These are phyloP conservation scores for Cabera pusaria DNA, from an alignment of 2,888 invertebrate species.

Conservation along the genomic window DNA sequence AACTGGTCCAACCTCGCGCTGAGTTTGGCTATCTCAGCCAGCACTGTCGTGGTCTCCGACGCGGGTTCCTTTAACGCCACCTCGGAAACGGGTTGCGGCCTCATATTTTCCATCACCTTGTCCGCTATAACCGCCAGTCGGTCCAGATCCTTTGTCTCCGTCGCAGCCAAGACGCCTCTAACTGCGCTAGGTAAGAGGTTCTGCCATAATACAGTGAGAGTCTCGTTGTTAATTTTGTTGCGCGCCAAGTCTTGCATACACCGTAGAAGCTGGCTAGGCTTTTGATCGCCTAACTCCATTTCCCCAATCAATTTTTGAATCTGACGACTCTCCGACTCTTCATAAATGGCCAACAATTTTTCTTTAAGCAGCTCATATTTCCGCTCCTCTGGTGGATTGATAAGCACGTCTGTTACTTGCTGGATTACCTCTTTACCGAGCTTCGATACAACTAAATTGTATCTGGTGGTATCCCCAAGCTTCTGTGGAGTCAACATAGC, in stretches of 20 bases:
- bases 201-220: constrained; percentile 15
- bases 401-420: constrained; percentile 31
- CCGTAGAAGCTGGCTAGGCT: constrained; percentile 24
- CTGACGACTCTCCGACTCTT: constrained; percentile 18
- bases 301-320: constrained; percentile 23
- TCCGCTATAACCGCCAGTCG: constrained; percentile 5
- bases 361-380: constrained; percentile 25
- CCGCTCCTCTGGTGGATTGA: constrained; percentile 16
- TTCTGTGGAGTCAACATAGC: constrained; percentile 22
- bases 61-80: not conserved
- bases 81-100: not conserved
- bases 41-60: not conserved
- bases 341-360: constrained; percentile 12
- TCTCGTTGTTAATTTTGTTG: constrained; percentile 14
- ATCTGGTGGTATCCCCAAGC: constrained; percentile 22
- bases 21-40: constrained; percentile 4
- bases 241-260: constrained; percentile 22
- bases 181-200: constrained; percentile 10
- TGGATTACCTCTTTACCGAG: constrained; percentile 26
- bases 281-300: constrained; percentile 26
- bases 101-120: constrained; percentile 4
- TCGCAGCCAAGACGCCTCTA: not conserved
- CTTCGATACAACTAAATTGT: constrained; percentile 25
- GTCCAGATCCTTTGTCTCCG: not conserved
- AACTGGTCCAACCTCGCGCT: not conserved